Evolutionary conservation across 2,797 vertebrate species (phyloP), one percentile per base, ranked within the genome.

Genomic region (Trachurus trachurus): DNA sequence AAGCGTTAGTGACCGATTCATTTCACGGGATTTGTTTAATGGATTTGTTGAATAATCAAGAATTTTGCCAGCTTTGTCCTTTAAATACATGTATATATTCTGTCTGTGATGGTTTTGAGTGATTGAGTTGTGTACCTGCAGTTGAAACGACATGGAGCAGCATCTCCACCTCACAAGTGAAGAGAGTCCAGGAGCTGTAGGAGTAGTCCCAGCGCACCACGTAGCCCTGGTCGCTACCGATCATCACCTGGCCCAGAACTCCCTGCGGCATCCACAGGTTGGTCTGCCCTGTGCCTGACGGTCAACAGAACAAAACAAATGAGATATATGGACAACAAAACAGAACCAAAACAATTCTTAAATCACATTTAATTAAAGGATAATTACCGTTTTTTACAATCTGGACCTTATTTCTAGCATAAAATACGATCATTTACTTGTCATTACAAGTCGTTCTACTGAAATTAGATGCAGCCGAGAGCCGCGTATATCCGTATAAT

Each of bases 141-240:
- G 98, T 99, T 0, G 98, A 99, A 44, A 99, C 98, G 2, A 99
- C 98, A 7, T 99, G 98, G 4, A 99, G 96, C 76, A 99, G 94
- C 98, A 99, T 99, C 92, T 99, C 98, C 68, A 99, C 96, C 94
- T 99, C 98, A 1, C 98, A 99, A 29, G 98, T 99, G 87, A 99
- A 99, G 42, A 99, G 95, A 4, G 97, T 98, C 98, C 98, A 99
- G 87, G 97, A 96, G 89, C 97, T 99, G 80, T 98, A 99, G 5
- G 97, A 98, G 85, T 97, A 96, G 0, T 99, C 97, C 98, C 98
- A 99, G 60, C 97, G 97, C 9, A 99, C 98, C 87, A 98, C 80
- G 53, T 97, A 97, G 56, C 96, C 96, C 63, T 96, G 95, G 6
- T 97, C 96, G 7, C 96, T 96, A 66, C 95, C 96, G 47, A 96